Percentiles rank a stretch among this genome's conserved stretches.
These are phyloP conservation scores for Drepanosiphum platanoidis DNA, from an alignment of 2,888 invertebrate genomes.

Conservation along the genomic window DNA sequence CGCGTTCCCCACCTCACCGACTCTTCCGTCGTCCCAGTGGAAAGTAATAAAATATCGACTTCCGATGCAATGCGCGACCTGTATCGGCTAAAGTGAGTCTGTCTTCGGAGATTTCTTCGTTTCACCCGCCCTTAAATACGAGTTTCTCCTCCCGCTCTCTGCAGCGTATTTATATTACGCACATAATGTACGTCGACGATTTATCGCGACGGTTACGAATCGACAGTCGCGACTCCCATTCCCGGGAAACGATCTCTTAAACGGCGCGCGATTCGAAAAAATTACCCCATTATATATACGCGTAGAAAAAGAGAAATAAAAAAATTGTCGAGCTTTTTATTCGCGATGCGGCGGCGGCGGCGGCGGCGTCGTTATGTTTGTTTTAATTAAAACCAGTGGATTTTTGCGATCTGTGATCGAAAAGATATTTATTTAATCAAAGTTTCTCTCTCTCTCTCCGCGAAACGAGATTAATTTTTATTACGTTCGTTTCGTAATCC, in stretches of 20 bases:
- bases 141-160: neutral
- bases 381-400: neutral
- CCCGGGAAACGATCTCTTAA: neutral
- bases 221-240: neutral
- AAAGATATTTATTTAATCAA: too few relatives aligned
- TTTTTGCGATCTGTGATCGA: too few relatives aligned
- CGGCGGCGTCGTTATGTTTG: too few relatives aligned
- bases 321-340: too few relatives aligned
- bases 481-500: too few relatives aligned
- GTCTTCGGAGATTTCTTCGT: neutral
- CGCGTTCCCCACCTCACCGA: neutral
- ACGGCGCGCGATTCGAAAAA: neutral
- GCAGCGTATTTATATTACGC: neutral
- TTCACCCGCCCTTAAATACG: neutral
- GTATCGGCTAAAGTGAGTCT: neutral
- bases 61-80: neutral
- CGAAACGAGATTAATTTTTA: too few relatives aligned
- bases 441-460: too few relatives aligned
- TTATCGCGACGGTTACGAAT: conserved; percentile 13
- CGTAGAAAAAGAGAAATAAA: too few relatives aligned
- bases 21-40: too few relatives aligned
- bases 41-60: neutral
- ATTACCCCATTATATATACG: neutral
- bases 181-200: too few relatives aligned
- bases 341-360: too few relatives aligned